These are phyloP conservation scores for Helleia helle DNA, from an alignment of 2,888 invertebrate species.

Conservation along the genomic window DNA sequence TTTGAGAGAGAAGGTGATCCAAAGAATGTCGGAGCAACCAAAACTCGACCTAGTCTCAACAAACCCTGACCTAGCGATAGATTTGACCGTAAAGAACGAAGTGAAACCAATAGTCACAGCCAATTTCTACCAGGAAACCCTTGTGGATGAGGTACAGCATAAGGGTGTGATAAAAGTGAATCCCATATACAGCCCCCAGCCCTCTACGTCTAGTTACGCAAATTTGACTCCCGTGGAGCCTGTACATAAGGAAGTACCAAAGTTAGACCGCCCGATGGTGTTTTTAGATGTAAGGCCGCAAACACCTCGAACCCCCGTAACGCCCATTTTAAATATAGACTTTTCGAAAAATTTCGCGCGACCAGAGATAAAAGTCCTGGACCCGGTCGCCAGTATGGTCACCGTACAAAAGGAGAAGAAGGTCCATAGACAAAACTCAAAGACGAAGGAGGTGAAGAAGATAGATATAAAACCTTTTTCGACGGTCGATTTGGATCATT, in stretches of 20 bases:
- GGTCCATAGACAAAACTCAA: slow-evolving; percentile 46
- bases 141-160: slow-evolving; percentile 41
- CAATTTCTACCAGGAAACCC: slow-evolving; percentile 63
- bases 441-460: slow-evolving; percentile 37
- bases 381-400: slow-evolving; percentile 36
- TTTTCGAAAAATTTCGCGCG: slow-evolving; percentile 49
- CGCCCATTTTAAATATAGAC: slow-evolving; percentile 59
- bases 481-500: slow-evolving; percentile 45
- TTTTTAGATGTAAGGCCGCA: slow-evolving; percentile 28
- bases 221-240: slow-evolving; percentile 32
- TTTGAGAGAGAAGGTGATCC: slow-evolving; percentile 30
- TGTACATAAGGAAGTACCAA: slow-evolving; percentile 37
- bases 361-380: slow-evolving; percentile 58
- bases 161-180: slow-evolving; percentile 55
- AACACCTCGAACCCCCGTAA: slow-evolving; percentile 30
- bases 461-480: slow-evolving; percentile 29
- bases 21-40: slow-evolving; percentile 32
- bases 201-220: slow-evolving; percentile 50
- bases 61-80: slow-evolving; percentile 47
- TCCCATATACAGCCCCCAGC: slow-evolving; percentile 57
- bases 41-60: slow-evolving; percentile 29
- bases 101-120: slow-evolving; percentile 41
- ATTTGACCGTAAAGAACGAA: slow-evolving; percentile 40
- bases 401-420: slow-evolving; percentile 29
- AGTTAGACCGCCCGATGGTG: slow-evolving; percentile 25